These are phyloP conservation scores for Hippocampus mohnikei DNA, from an alignment of 2,113 vertebrate species.

Conservation along the genomic window DNA sequence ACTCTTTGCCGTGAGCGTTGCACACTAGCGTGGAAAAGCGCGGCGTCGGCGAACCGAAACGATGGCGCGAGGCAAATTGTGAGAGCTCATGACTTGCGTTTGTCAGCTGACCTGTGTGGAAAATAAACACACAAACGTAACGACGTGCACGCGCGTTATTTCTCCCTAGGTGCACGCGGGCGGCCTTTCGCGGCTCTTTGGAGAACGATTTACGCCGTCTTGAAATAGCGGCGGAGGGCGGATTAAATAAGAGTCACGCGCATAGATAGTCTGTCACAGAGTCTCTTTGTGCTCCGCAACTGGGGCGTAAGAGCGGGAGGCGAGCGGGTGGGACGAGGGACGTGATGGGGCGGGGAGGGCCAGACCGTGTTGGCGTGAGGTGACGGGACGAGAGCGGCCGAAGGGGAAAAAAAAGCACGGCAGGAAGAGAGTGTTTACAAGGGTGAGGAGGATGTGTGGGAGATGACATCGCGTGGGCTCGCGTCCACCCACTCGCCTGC, in stretches of 20 bases:
- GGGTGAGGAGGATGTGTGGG: constrained; percentile 7
- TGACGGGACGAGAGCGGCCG: constrained; percentile 40
- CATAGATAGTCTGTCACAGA: constrained; percentile 22
- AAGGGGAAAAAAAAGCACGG: constrained; percentile 20
- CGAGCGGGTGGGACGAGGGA: constrained; percentile 36
- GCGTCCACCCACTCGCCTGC: neutral
- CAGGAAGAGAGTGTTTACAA: constrained; percentile 9
- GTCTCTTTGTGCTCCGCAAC: constrained; percentile 64
- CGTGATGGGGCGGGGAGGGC: constrained; percentile 22
- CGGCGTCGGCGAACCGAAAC: neutral
- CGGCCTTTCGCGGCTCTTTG: constrained; percentile 55
- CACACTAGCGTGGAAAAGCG: neutral
- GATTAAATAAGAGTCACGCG: constrained; percentile 63
- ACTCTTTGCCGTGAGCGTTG: no score
- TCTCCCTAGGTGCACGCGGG: constrained; percentile 25
- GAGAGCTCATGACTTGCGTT: neutral
- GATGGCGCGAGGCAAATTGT: neutral
- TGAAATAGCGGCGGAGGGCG: constrained; percentile 67
- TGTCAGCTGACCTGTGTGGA: constrained; percentile 16
- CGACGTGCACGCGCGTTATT: constrained; percentile 1
- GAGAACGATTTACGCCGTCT: constrained; percentile 68
- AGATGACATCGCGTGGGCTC: constrained; percentile 10
- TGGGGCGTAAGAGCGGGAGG: constrained; percentile 59
- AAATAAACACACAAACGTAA: constrained; percentile 20
- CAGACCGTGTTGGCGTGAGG: constrained; percentile 41